Evolutionary conservation across 2,797 vertebrate species (phyloP).

Genomic region (Coreius guichenoti): DNA sequence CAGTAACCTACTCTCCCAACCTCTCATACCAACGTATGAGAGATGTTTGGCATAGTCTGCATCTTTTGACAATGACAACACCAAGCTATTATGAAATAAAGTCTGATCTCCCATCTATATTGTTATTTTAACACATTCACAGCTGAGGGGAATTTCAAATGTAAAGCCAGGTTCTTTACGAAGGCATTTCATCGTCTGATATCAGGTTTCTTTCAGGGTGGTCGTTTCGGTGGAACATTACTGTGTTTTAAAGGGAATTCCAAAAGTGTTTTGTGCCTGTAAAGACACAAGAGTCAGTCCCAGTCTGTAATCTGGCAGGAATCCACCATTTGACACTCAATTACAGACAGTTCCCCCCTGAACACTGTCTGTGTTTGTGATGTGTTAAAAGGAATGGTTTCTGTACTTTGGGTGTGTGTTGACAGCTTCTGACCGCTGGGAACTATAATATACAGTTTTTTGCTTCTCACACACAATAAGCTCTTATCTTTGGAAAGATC

Average conservation of each 20-base stretch:
- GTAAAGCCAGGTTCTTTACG: not conserved
- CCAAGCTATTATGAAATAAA: not conserved
- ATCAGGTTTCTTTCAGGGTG: conserved; percentile 9
- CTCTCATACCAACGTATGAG: not conserved
- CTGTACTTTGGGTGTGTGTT: conserved; percentile 23
- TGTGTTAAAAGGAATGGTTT: conserved; percentile 29
- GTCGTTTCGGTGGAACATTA: not conserved
- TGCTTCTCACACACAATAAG: not conserved
- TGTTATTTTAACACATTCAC: not conserved
- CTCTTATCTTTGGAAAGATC: not conserved
- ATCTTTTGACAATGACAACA: conserved; percentile 28
- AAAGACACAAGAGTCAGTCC: conserved; percentile 55
- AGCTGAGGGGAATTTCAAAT: not conserved
- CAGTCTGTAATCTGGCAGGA: conserved; percentile 64
- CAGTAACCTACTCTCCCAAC: conserved; percentile 67
- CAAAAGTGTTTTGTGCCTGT: conserved; percentile 29
- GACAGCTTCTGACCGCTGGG: conserved; percentile 19
- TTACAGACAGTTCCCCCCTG: conserved; percentile 49
- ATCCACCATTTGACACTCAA: conserved; percentile 55
- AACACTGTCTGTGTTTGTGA: conserved; percentile 34
- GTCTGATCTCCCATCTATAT: not conserved
- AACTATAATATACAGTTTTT: not conserved
- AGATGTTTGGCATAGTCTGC: conserved; percentile 26
- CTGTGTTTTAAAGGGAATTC: conserved; percentile 38
- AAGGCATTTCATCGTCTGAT: conserved; percentile 4